Conservation (phyloP, 2,113 vertebrate species). For the Daubentonia madagascariensis region DNA sequence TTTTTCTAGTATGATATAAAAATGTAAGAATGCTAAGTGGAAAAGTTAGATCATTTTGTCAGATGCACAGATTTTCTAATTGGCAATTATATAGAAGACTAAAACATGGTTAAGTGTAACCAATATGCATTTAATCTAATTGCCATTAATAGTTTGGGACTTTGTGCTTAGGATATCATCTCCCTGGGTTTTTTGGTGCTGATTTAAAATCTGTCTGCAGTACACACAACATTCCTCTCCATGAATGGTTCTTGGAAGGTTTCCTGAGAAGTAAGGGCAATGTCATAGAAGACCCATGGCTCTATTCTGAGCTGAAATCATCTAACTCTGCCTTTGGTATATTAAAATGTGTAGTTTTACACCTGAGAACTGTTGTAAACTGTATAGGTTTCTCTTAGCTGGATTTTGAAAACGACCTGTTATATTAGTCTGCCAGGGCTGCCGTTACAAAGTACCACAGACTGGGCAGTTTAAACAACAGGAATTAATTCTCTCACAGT, state of each 20-base stretch:
- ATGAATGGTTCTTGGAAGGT: background rate
- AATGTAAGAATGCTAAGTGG: background rate
- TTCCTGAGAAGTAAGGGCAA: background rate
- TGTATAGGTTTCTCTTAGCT: background rate
- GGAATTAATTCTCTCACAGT: background rate
- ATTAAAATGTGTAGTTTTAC: background rate
- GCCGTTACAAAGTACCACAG: background rate
- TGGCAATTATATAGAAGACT: background rate
- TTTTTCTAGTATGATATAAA: background rate
- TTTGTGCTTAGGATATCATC: background rate
- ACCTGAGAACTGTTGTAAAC: background rate
- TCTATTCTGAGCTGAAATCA: background rate
- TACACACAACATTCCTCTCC: background rate
- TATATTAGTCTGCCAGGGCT: background rate
- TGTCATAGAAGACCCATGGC: background rate
- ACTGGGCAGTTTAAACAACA: background rate
- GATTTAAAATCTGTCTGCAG: background rate
- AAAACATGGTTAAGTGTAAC: background rate
- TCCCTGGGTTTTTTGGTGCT: background rate
- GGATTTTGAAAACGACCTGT: background rate
- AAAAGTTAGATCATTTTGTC: background rate
- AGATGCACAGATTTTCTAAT: conserved; percentile 27
- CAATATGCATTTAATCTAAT: background rate
- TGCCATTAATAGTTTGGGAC: background rate
- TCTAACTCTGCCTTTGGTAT: background rate